Evolutionary conservation across 2,113 vertebrate species (phyloP).

Genomic region (Pygathrix nemaeus): DNA sequence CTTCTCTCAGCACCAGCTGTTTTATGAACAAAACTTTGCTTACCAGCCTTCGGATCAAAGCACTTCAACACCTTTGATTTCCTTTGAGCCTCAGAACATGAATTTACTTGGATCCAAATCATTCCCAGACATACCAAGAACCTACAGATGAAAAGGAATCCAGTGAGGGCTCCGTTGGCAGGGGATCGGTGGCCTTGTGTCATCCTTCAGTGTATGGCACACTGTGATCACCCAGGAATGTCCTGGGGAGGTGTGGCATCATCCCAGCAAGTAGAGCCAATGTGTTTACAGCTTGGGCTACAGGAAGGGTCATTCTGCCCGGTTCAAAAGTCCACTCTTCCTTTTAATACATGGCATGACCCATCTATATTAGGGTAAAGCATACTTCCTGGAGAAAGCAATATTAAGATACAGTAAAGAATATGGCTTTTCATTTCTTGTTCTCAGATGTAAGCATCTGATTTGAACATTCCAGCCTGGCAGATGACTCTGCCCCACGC

Average conservation of each 20-base stretch:
- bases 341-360: neutral
- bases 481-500: neutral
- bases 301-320: neutral
- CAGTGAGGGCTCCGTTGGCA: neutral
- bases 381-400: neutral
- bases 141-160: neutral
- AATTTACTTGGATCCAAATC: neutral
- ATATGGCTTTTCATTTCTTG: neutral
- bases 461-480: neutral
- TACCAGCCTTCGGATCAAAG: neutral
- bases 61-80: neutral
- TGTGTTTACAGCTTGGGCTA: rapidly evolving
- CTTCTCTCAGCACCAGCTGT: neutral
- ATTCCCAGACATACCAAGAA: neutral
- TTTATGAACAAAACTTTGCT: neutral
- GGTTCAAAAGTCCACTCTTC: neutral
- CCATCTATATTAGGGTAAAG: neutral
- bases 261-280: too few species aligned
- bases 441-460: neutral
- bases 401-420: neutral
- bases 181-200: neutral
- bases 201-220: neutral
- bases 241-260: neutral
- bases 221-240: neutral
- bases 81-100: neutral